Base-by-base conservation (phyloP, 2,888 invertebrate genomes). In the Unio pictorum region DNA sequence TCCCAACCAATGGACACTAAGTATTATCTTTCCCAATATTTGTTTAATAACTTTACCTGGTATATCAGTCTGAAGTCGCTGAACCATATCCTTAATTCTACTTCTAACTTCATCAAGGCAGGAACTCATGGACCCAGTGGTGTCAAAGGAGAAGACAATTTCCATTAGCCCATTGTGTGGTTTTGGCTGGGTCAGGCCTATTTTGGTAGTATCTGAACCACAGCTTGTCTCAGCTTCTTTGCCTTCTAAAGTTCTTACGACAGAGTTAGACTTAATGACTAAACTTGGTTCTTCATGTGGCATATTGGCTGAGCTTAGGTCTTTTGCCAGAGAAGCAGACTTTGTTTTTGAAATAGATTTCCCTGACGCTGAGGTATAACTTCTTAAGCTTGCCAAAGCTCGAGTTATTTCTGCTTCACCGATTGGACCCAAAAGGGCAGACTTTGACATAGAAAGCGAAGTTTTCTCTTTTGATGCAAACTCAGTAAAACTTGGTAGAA, bases 121-220 rank as follows among this genome's bases (percentile, higher is more conserved):
- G 34, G 75, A 76, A 64, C 77, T 77, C 87, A 87, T 87, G 3
- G 87, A 87, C 4, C 85, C 86, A 11, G 87, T 87, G 1, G 86
- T 87, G 67, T 87, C 87, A 72, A 87, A 86, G 2, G 84, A 84
- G 64, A 87, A 81, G 20, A 81, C 86, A 18, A 87, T 75, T 64
- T 87, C 86, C 34, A 87, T 72, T 4, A 80, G 78, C 23, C 81
- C 81, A 58, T 78, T 80, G 17, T 79, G 76, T 30, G 78, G 72
- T 11, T 69, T 64, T 26, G 66, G 45, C 34, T 58, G 11, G 59
- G 57, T 20, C 65, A 64, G 15, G 69, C 28, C 23, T 55, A 26
- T 60, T 65, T 69, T 54, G 64, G 57, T 28, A 69, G 45, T 5
- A 2, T 45, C n/a, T 34, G 17, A 45, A 8, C 63, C 1, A 8